Conservation (phyloP, 2,888 invertebrate genomes). For the Mayetiola destructor region DNA sequence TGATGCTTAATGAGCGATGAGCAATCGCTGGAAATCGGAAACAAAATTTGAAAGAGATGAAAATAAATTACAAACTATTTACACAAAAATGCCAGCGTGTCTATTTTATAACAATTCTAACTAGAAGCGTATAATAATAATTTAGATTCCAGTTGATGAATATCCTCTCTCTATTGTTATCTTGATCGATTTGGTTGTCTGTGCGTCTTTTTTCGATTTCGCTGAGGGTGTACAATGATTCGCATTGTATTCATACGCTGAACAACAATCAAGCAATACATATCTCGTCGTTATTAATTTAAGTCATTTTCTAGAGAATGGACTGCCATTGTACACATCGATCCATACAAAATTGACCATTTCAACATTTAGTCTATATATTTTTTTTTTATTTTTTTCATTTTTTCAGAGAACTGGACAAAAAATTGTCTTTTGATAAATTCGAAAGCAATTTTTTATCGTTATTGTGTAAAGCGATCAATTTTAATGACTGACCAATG, state of each 20-base stretch:
- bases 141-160: too few relatives aligned
- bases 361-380: too few relatives aligned
- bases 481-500: constrained; percentile 9
- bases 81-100: neutral
- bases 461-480: neutral
- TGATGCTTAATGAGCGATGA: too few relatives aligned
- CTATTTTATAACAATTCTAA: too few relatives aligned
- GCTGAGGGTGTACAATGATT: neutral
- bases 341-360: too few relatives aligned
- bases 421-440: constrained; percentile 10
- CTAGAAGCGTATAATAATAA: too few relatives aligned
- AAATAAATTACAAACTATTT: constrained; percentile 13
- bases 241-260: neutral
- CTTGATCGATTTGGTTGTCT: constrained; percentile 13
- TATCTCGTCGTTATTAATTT: constrained; percentile 11
- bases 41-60: constrained; percentile 8
- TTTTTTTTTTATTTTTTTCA: neutral
- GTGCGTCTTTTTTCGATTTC: neutral
- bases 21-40: too few relatives aligned
- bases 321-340: too few relatives aligned
- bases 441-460: neutral
- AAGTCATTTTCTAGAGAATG: too few relatives aligned
- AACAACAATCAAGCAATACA: too few relatives aligned
- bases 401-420: neutral
- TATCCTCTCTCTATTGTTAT: constrained; percentile 10